These are phyloP conservation scores for Pediacus dermestoides DNA, from an alignment of 2,888 invertebrate genomes.

Conservation along the genomic window DNA sequence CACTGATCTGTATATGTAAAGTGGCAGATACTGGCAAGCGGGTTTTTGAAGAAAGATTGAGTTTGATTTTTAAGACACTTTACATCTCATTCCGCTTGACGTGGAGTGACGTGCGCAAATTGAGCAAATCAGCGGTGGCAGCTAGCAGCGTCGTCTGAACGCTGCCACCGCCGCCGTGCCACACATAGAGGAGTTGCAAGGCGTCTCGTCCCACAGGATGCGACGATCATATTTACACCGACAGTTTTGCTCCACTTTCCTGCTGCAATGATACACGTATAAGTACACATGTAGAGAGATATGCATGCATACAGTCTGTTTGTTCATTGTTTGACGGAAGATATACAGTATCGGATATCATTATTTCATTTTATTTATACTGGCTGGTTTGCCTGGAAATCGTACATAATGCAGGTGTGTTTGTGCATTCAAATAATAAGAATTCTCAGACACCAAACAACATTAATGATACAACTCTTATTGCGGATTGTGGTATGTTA, in stretches of 20 bases:
- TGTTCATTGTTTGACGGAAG: constrained; percentile 10
- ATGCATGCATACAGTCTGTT: constrained; percentile 4
- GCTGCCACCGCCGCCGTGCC: constrained; percentile 4
- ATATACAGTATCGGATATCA: constrained; percentile 13
- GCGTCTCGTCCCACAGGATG: constrained; percentile 3
- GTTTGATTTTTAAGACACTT: constrained; percentile 51
- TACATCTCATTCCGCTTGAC: constrained; percentile 47
- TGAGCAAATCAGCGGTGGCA: constrained; percentile 49
- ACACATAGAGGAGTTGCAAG: too few relatives aligned
- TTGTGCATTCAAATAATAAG: too few relatives aligned
- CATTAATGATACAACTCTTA: too few relatives aligned
- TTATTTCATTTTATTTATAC: constrained; percentile 14
- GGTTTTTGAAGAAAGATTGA: constrained; percentile 43
- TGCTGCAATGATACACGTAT: constrained; percentile 2
- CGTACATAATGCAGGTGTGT: constrained; percentile 11
- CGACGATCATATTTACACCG: constrained; percentile 2
- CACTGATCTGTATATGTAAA: constrained; percentile 36
- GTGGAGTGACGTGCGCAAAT: constrained; percentile 48
- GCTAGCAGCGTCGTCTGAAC: constrained; percentile 24
- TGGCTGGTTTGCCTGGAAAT: constrained; percentile 11
- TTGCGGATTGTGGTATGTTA: too few relatives aligned
- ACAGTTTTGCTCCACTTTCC: constrained; percentile 3
- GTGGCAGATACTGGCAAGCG: constrained; percentile 37
- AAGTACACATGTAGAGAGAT: too few relatives aligned
- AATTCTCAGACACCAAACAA: too few relatives aligned